These are phyloP conservation scores for Cydia strobilella DNA, from an alignment of 1,140 invertebrate genomes.

Conservation along the genomic window DNA sequence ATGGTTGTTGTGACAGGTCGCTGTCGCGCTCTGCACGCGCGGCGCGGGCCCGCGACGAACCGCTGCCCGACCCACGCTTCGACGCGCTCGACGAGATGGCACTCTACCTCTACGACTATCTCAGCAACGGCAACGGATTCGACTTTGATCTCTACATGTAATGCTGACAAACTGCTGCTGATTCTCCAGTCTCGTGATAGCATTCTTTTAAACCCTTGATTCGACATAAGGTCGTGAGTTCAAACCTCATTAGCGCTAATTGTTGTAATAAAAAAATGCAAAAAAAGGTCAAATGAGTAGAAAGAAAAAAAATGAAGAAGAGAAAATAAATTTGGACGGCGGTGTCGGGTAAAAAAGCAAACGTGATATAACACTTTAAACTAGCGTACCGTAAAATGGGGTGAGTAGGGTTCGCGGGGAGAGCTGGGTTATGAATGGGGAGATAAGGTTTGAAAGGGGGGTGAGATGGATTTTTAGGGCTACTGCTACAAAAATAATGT, in stretches of 20 bases:
- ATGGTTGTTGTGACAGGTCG: constrained; percentile 49
- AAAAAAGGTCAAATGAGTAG: background rate
- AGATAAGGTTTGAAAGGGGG: no score
- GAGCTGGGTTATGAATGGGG: no score
- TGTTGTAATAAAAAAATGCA: background rate
- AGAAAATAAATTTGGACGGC: background rate
- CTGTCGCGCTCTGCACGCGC: constrained; percentile 59
- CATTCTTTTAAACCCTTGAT: background rate
- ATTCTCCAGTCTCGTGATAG: background rate
- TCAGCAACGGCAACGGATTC: constrained; percentile 77
- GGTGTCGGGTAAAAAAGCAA: background rate
- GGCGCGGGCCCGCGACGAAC: constrained; percentile 50
- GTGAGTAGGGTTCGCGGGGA: no score
- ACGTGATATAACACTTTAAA: no score
- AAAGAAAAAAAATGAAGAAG: no score
- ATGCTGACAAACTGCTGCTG: constrained; percentile 10
- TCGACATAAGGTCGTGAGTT: no score
- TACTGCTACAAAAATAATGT: no score
- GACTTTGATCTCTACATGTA: constrained; percentile 80
- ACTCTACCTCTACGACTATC: constrained; percentile 81
- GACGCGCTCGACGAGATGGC: constrained; percentile 80
- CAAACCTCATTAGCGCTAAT: background rate
- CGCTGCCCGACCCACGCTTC: constrained; percentile 62
- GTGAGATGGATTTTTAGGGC: no score
- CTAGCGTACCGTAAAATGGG: no score